Base-by-base conservation (phyloP, 2,888 invertebrate genomes). In the Diplazon laetatorius region DNA sequence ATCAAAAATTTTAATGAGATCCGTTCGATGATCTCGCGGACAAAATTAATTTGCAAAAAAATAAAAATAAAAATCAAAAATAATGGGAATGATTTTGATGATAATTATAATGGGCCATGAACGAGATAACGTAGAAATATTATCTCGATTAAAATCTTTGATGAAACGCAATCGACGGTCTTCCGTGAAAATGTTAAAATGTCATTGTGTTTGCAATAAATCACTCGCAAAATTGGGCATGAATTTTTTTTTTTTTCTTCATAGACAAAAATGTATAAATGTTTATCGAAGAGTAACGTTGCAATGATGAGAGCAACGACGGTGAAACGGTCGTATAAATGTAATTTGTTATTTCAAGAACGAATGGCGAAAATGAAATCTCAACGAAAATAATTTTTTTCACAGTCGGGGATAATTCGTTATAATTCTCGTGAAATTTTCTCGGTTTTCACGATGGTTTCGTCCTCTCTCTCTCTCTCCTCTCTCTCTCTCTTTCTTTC, bases 311-410 rank as follows among this genome's bases (percentile, higher is more conserved):
- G n/a, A n/a, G n/a, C n/a, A n/a, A n/a, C n/a, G n/a, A n/a, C n/a
- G n/a, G n/a, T n/a, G n/a, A n/a, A n/a, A n/a, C n/a, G n/a, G n/a
- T n/a, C n/a, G n/a, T n/a, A n/a, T n/a, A n/a, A n/a, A n/a, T n/a
- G n/a, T n/a, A n/a, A n/a, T 46, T 46, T 50, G 22, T 14, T 16
- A 1, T 10, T 39, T n/a, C 1, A 46, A 22, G 14, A 52, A 57
- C 18, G 70, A 65, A 37, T 9, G 20, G 12, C 20, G 10, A 39
- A 48, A 71, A 75, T 75, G 71, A 62, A n/a, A 74, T 78, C 75
- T 75, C 71, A 71, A 75, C 75, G 71, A 75, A 78, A 78, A 78
- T 78, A 78, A 75, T n/a, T n/a, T n/a, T n/a, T n/a, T 78, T 75
- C 75, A 78, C 50, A 55, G 25, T 48, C 48, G 42, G 5, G 3